These are phyloP conservation scores for Candidula unifasciata DNA, from an alignment of 2,888 invertebrate genomes.

Conservation along the genomic window DNA sequence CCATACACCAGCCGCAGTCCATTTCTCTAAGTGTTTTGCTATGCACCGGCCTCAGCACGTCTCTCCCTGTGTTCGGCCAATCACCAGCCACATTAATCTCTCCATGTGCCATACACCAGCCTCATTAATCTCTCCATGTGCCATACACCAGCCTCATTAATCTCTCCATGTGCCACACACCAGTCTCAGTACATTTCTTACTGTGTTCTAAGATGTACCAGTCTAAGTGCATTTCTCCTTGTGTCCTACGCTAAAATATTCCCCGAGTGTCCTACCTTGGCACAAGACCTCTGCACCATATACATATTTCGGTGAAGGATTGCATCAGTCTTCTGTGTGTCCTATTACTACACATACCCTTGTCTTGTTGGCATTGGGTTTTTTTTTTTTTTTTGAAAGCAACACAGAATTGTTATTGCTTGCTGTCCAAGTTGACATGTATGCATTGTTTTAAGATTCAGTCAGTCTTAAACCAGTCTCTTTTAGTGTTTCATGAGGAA, in stretches of 20 bases:
- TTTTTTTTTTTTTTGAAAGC: conserved; percentile 12
- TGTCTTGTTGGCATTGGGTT: not conserved
- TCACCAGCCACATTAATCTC: no score
- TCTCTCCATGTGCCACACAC: no score
- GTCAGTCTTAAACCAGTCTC: not conserved
- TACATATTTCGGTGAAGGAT: conserved; percentile 1
- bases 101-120: no score
- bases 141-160: no score
- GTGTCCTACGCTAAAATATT: no score
- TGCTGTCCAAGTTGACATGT: not conserved
- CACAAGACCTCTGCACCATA: no score
- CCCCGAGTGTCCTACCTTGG: no score
- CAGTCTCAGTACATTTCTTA: no score
- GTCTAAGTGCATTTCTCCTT: no score
- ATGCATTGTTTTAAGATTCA: not conserved
- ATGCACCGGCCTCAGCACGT: not conserved
- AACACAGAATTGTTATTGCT: conserved; percentile 14
- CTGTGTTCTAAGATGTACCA: no score
- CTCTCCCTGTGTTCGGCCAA: no score
- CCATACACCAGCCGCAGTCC: not conserved
- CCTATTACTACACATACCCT: not conserved
- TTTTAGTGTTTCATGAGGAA: not conserved
- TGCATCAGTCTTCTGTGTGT: not conserved
- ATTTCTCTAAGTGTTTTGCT: not conserved
- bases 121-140: no score